Percentiles rank a stretch among this genome's conserved stretches.
These are phyloP conservation scores for Brenthis hecate DNA, from an alignment of 2,888 invertebrate genomes.

Conservation along the genomic window DNA sequence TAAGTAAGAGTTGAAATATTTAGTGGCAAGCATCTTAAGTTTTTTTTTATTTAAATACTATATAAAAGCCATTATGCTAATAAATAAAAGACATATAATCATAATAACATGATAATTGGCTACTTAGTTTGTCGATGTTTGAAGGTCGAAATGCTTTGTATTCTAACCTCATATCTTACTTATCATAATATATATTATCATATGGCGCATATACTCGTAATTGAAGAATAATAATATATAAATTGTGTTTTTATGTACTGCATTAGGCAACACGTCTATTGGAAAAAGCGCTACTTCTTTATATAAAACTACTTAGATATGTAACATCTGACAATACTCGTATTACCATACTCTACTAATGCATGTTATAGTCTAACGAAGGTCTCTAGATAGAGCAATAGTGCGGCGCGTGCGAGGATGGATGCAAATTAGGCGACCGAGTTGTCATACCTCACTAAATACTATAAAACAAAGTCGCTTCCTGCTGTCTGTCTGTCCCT, in stretches of 20 bases:
- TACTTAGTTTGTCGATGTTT: conserved; percentile 9
- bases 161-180: not conserved
- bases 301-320: too few species aligned
- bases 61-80: not conserved
- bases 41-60: not conserved
- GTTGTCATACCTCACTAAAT: too few species aligned
- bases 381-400: too few species aligned
- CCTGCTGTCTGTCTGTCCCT: too few species aligned
- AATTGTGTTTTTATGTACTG: not conserved
- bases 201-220: not conserved
- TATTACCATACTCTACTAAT: too few species aligned
- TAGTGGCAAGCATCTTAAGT: too few species aligned
- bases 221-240: not conserved
- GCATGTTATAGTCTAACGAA: too few species aligned
- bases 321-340: too few species aligned
- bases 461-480: too few species aligned
- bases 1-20: too few species aligned
- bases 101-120: conserved; percentile 1
- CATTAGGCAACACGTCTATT: not conserved
- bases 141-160: conserved; percentile 6
- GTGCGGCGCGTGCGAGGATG: too few species aligned
- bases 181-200: not conserved
- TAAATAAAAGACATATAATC: not conserved
- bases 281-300: not conserved
- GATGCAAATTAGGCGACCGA: too few species aligned